These are phyloP conservation scores for Anguilla pacifica DNA, from an alignment of 2,797 vertebrate genomes.

Conservation along the genomic window DNA sequence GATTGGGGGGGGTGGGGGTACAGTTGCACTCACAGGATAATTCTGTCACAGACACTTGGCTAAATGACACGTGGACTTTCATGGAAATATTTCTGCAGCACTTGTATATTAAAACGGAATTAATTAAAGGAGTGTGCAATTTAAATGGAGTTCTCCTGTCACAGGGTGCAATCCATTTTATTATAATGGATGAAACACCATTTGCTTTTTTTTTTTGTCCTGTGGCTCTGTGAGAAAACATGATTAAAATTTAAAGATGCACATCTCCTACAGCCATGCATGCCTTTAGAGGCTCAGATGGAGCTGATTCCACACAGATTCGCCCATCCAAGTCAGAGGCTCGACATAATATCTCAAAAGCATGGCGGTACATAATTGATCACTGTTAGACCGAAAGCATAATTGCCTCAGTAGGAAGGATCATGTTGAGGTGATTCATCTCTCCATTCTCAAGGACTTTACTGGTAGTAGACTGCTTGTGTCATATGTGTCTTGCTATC, in stretches of 20 bases:
- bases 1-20: neutral
- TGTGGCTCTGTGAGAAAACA: neutral
- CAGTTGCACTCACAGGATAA: neutral
- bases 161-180: constrained; percentile 25
- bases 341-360: neutral
- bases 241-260: constrained; percentile 28
- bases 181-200: constrained; percentile 43
- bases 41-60: constrained; percentile 1
- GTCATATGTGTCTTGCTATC: neutral
- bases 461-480: neutral
- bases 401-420: neutral
- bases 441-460: neutral
- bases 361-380: neutral
- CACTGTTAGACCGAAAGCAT: neutral
- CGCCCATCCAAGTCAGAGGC: neutral
- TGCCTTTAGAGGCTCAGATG: neutral
- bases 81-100: neutral
- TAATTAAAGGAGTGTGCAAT: neutral
- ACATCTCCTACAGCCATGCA: neutral
- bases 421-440: neutral
- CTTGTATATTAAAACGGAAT: neutral
- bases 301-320: neutral
- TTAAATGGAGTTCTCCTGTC: neutral
- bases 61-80: constrained; percentile 4
- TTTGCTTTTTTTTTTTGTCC: neutral